Conservation (phyloP, 2,113 vertebrate genomes). For the Ciconia boyciana region DNA sequence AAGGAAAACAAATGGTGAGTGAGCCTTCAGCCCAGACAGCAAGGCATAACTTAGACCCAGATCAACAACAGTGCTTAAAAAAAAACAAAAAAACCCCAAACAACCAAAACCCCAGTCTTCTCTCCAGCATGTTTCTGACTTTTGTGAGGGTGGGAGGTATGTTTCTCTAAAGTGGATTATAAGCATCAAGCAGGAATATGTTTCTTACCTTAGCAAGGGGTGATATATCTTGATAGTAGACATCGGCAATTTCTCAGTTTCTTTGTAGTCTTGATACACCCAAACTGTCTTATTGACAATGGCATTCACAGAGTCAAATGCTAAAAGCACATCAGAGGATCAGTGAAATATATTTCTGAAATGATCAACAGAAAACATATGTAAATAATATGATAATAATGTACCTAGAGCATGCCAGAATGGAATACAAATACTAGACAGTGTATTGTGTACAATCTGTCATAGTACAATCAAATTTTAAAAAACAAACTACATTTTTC, state of each 20-base stretch:
- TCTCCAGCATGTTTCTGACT: neutral
- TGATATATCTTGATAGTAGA: neutral
- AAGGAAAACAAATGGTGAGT: slow-evolving; percentile 53
- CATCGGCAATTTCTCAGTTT: neutral
- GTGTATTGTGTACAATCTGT: neutral
- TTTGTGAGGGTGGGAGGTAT: neutral
- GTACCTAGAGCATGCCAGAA: neutral
- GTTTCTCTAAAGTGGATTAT: neutral
- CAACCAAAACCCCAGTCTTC: neutral
- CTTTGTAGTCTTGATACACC: neutral
- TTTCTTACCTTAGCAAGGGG: neutral
- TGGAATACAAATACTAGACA: neutral
- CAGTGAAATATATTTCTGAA: slow-evolving; percentile 12
- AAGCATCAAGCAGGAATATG: neutral
- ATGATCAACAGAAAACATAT: neutral
- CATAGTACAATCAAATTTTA: neutral
- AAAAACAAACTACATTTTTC: neutral
- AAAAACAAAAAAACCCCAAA: neutral
- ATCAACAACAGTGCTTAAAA: slow-evolving; percentile 9
- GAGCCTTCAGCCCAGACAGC: slow-evolving; percentile 4
- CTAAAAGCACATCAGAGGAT: slow-evolving; percentile 23
- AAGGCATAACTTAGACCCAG: neutral
- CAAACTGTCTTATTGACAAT: neutral
- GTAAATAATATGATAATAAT: neutral
- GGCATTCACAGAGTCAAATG: slow-evolving; percentile 44